Evolutionary conservation across 2,888 invertebrate genomes (phyloP), one percentile per base, ranked within the genome.

Genomic region (Gibbula magus): DNA sequence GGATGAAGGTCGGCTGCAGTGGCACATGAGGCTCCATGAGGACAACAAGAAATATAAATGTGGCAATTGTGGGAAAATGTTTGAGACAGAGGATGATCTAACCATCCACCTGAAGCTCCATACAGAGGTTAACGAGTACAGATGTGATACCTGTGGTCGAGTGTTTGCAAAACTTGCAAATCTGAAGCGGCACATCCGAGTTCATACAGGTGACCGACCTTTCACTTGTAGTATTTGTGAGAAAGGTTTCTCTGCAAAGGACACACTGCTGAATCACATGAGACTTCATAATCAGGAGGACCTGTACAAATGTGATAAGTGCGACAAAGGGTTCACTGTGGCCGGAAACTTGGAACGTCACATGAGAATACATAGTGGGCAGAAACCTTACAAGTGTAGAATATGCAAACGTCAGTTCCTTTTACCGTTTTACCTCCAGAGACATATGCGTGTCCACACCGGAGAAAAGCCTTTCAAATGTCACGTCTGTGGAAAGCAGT

Each of bases 251-350:
- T 70, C 70, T 39, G 70, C 70, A 10, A 70, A 70, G 35, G 70
- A 70, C 35, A 70, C 70, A 10, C 70, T 70, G 29, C 18, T 35
- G n/a, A 70, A 70, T 20, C 70, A 70, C 70, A 32, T 70, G 39
- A 32, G 70, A 10, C 70, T 70, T 20, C 70, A 70, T 20, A 70
- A 70, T 35, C 29, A 39, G 70, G 70, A 70, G 35, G 35, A 39
- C 35, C 20, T 70, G n/a, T 70, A 35, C 39, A 70, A 70, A 35
- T 70, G 70, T 70, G 70, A 70, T 7, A 70, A 70, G 32, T 70
- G 70, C 35, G n/a, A 70, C 35, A 70, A 70, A 39, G 70, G 70
- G 18, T 70, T 70, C 70, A 70, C 70, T 16, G 70, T 70, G 0
- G 70, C 70, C 4, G 70, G 70, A n/a, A 70, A 70, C 35, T 35